These are phyloP conservation scores for Spea bombifrons DNA, from an alignment of 2,113 vertebrate genomes.

Conservation along the genomic window DNA sequence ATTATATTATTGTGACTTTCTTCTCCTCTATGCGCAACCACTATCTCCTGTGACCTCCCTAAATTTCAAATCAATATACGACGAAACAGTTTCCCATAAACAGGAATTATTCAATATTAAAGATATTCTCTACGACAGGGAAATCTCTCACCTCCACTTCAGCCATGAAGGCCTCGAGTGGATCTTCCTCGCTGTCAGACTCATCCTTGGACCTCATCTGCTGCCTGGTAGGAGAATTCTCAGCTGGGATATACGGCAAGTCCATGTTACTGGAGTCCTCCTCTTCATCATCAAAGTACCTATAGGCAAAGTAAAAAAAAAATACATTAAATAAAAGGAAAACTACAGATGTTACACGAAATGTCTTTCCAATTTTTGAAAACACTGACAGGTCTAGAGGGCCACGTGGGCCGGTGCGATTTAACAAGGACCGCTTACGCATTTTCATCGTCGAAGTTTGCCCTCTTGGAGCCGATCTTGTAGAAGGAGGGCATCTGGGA, in stretches of 20 bases:
- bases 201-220: constrained; percentile 82
- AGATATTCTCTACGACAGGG: not conserved
- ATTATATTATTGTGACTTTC: too few species aligned
- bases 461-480: constrained; percentile 95
- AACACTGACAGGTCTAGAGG: too few species aligned
- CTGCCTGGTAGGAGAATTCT: constrained; percentile 94
- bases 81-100: too few species aligned
- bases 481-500: constrained; percentile 96
- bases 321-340: too few species aligned
- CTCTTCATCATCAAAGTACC: constrained; percentile 98
- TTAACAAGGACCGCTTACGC: constrained; percentile 67
- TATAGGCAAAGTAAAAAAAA: constrained; percentile 44
- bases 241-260: constrained; percentile 94
- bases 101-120: not conserved
- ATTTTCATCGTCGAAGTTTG: constrained; percentile 97
- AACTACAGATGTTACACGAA: too few species aligned
- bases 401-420: too few species aligned
- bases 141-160: constrained; percentile 82
- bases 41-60: too few species aligned
- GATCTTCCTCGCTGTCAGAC: constrained; percentile 96
- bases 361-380: not conserved
- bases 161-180: constrained; percentile 97
- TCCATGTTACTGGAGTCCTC: constrained; percentile 88
- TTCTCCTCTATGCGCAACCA: too few species aligned
- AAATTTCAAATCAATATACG: too few species aligned